These are phyloP conservation scores for Erpobdella octoculata DNA, from an alignment of 2,888 invertebrate genomes.

Conservation along the genomic window DNA sequence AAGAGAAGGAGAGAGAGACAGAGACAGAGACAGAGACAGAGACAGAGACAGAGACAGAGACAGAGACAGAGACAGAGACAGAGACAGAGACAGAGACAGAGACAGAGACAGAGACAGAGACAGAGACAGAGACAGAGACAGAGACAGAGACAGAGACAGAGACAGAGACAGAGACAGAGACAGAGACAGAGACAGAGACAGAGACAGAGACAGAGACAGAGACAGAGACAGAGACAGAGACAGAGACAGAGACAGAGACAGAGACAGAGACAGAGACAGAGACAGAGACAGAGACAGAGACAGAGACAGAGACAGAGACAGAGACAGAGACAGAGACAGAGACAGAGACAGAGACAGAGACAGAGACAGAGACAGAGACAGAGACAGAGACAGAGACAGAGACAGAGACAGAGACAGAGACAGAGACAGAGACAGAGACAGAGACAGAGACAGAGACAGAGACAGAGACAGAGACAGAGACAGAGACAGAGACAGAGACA, in stretches of 20 bases:
- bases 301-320: no score
- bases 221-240: conserved; percentile 13
- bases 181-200: no score
- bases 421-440: neutral
- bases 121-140: neutral
- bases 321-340: no score
- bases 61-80: conserved; percentile 20
- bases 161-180: neutral
- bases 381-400: no score
- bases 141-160: neutral
- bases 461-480: neutral
- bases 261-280: conserved; percentile 72
- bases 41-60: neutral
- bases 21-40: neutral
- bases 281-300: no score
- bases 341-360: no score
- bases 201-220: neutral
- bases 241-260: conserved; percentile 62
- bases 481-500: neutral
- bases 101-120: neutral
- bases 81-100: conserved; percentile 24
- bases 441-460: neutral
- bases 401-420: neutral
- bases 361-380: no score
- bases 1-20: no score